Percentiles rank a stretch among this genome's conserved stretches.
Evolutionary conservation across 2,888 invertebrate genomes (phyloP).

Genomic region (Sminthurides aquaticus): DNA sequence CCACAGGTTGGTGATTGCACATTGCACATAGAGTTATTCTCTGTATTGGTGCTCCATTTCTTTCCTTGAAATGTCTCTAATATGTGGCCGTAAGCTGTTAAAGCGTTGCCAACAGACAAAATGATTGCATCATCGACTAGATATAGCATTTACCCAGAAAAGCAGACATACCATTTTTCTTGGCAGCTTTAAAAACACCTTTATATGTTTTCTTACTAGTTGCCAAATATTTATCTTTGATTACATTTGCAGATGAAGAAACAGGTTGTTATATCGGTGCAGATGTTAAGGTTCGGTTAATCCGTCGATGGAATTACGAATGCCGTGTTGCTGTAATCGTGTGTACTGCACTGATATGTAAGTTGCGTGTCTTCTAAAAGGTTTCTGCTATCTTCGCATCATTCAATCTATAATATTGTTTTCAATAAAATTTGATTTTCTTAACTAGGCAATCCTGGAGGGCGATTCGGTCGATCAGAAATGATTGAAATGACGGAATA

Average conservation of each 20-base stretch:
- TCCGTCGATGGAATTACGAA: slow-evolving; percentile 80
- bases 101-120: background rate
- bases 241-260: slow-evolving; percentile 64
- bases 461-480: slow-evolving; percentile 43
- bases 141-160: background rate
- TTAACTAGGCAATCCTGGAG: slow-evolving; percentile 14
- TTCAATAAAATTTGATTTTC: background rate
- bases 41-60: too few relatives aligned
- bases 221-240: too few relatives aligned
- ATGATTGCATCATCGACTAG: background rate
- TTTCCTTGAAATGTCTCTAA: slow-evolving; percentile 76
- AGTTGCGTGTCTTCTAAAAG: slow-evolving; percentile 29
- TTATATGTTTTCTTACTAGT: too few relatives aligned
- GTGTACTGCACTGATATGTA: slow-evolving; percentile 70
- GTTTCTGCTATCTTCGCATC: background rate
- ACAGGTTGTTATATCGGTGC: slow-evolving; percentile 78
- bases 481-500: slow-evolving; percentile 52
- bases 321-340: slow-evolving; percentile 78
- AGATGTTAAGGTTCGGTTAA: slow-evolving; percentile 68
- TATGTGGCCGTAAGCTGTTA: slow-evolving; percentile 64
- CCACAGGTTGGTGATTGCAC: too few relatives aligned
- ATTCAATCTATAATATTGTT: background rate
- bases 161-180: too few relatives aligned
- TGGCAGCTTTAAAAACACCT: too few relatives aligned
- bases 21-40: too few relatives aligned